These are phyloP conservation scores for Notothenia coriiceps DNA, from an alignment of 2,113 vertebrate species.

Conservation along the genomic window DNA sequence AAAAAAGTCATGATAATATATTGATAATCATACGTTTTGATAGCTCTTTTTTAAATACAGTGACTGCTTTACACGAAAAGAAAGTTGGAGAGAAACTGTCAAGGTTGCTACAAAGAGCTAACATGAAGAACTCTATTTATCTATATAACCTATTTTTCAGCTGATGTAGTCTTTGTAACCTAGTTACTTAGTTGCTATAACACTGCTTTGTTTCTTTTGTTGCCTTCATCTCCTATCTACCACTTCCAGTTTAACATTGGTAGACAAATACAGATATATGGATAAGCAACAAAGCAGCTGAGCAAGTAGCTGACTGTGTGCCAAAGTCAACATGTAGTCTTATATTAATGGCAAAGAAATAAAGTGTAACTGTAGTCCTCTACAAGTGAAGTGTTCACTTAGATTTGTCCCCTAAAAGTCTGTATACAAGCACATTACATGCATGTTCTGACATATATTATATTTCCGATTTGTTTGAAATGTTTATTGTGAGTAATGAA, in stretches of 20 bases:
- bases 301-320: no score
- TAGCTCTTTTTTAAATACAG: background rate
- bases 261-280: background rate
- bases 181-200: background rate
- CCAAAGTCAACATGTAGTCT: no score
- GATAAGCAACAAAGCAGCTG: background rate
- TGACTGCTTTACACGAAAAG: background rate
- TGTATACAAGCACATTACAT: background rate
- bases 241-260: background rate
- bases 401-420: background rate
- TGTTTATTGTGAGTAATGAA: background rate
- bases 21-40: background rate
- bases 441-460: background rate
- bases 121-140: background rate
- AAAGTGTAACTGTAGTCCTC: background rate
- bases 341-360: no score
- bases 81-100: background rate
- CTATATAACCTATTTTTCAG: background rate
- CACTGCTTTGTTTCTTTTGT: background rate
- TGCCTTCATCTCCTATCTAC: background rate
- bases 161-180: no score
- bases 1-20: background rate
- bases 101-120: background rate
- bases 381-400: no score
- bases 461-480: background rate